These are phyloP conservation scores for Gisinianus flammeolus DNA, from an alignment of 2,888 invertebrate species.

Conservation along the genomic window DNA sequence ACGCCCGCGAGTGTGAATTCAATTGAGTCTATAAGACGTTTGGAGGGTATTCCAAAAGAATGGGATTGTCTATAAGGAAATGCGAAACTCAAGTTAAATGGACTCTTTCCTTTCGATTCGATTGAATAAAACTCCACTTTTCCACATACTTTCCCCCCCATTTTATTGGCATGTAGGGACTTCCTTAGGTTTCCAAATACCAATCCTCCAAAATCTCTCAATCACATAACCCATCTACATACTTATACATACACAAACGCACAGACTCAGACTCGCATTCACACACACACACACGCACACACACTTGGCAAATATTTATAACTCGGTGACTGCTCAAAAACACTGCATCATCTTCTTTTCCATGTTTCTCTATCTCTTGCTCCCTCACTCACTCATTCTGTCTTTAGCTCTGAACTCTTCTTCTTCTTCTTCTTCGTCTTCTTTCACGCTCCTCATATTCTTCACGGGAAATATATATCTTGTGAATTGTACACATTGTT, in stretches of 20 bases:
- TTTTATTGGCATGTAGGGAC: conserved; percentile 54
- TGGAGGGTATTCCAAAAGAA: background rate
- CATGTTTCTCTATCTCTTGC: background rate
- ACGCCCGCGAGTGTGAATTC: conserved; percentile 38
- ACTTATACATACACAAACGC: conserved; percentile 12
- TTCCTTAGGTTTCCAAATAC: conserved; percentile 47
- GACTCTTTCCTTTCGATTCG: conserved; percentile 44
- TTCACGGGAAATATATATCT: background rate
- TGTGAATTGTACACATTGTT: conserved; percentile 3
- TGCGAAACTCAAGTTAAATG: conserved; percentile 41
- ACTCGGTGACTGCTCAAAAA: conserved; percentile 26
- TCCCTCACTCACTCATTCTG: background rate
- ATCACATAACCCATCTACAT: conserved; percentile 37
- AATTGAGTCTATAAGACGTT: conserved; percentile 35
- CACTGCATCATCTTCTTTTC: conserved; percentile 22
- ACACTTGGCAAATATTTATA: conserved; percentile 39
- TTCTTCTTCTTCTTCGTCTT: too few relatives aligned
- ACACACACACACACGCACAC: background rate
- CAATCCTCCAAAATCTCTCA: conserved; percentile 49
- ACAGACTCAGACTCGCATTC: background rate
- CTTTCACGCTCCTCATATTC: conserved; percentile 1
- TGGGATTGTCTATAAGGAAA: conserved; percentile 20
- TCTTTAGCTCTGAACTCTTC: background rate
- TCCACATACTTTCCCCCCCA: conserved; percentile 49
- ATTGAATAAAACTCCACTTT: conserved; percentile 56